Evolutionary conservation across 2,113 vertebrate genomes (phyloP), one percentile per base, ranked within the genome.

Genomic region (Hydrolagus affinis): DNA sequence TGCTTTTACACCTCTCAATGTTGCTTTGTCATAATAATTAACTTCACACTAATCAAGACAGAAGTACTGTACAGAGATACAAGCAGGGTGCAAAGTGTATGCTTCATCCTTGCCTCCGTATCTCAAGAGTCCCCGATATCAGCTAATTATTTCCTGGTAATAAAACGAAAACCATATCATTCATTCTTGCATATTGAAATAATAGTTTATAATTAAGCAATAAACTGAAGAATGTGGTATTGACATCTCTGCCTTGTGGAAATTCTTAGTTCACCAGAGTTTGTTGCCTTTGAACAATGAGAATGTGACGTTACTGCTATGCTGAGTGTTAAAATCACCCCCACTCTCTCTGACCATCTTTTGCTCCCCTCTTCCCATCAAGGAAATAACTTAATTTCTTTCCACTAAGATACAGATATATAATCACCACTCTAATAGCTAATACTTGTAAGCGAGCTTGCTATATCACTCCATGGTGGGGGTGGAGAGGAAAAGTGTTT

Each of bases 181-280:
- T 83, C 66, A 68, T 23, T 83, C 78, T 21, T 83, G 78, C 66
- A 83, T 83, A 83, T 83, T 83, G 78, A 68, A 66, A 83, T 64
- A 83, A 83, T 83, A 68, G 78, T 68, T 83, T 68, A 66, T 66
- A 30, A 30, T 62, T 11, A 28, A 66, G 77, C 17, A 25, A 83
- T 83, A 83, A 25, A 83, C 30, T 66, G 9, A 83, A 28, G 60
- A 66, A 19, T 30, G 62, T 66, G 10, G 32, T 8, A 83, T 32
- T 83, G 7, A 62, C 62, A 11, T 11, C 25, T 28, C 23, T 66
- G 59, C 11, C 8, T 12, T 6, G 6, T 44, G 44, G 44, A 1
- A 44, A 3, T 44, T 44, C 44, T 44, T 44, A 44, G 44, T 44
- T 44, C 44, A 44, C 44, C 44, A 44, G 44, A 44, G 44, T 44